phyloP scores from a whole-genome alignment of 2,888 invertebrate species.

The Drosophila nr. perissopoda region DNA sequence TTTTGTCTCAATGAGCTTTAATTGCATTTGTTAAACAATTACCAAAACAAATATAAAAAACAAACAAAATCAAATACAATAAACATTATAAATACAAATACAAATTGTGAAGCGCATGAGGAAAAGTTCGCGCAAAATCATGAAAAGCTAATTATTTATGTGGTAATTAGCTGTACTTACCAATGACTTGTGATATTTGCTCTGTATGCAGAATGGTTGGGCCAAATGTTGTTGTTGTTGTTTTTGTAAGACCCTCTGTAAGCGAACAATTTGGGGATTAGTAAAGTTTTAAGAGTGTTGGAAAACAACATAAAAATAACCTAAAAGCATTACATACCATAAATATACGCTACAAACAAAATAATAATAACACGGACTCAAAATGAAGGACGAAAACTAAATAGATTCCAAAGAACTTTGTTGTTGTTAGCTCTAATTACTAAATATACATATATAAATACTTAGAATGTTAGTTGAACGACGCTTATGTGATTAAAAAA shows the following conservation, averaged over 20 bases:
- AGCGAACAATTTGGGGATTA: constrained; percentile 46
- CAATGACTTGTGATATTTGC: constrained; percentile 44
- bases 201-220: constrained; percentile 48
- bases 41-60: not conserved
- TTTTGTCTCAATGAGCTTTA: constrained; percentile 71
- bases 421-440: constrained; percentile 66
- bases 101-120: constrained; percentile 55
- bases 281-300: not conserved
- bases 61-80: constrained; percentile 26
- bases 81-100: constrained; percentile 16
- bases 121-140: constrained; percentile 52
- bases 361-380: constrained; percentile 51
- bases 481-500: constrained; percentile 47
- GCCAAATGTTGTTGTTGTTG: constrained; percentile 58
- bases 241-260: constrained; percentile 73
- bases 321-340: constrained; percentile 59
- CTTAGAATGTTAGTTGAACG: constrained; percentile 65
- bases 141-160: constrained; percentile 11
- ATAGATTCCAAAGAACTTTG: constrained; percentile 66
- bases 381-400: constrained; percentile 55
- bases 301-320: constrained; percentile 53
- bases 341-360: constrained; percentile 62
- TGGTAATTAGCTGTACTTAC: constrained; percentile 40
- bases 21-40: constrained; percentile 69
- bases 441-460: constrained; percentile 14